Conservation (phyloP, 2,113 vertebrate species). For the Bolborhynchus lineola region DNA sequence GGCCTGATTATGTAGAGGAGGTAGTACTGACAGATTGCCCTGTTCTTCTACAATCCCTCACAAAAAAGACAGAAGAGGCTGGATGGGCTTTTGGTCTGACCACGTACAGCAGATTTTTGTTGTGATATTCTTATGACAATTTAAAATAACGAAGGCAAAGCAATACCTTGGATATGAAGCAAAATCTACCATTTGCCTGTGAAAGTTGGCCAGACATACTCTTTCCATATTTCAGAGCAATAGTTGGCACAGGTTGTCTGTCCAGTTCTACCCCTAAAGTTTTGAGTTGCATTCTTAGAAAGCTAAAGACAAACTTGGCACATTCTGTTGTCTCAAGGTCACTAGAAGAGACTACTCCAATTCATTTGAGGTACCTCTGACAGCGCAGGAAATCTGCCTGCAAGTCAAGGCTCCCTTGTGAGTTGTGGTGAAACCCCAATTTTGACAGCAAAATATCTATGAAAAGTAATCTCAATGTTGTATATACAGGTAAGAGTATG, state of each 20-base stretch:
- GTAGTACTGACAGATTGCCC: neutral
- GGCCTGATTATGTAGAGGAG: neutral
- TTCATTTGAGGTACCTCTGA: neutral
- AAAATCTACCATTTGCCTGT: neutral
- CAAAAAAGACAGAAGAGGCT: neutral
- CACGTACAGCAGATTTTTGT: neutral
- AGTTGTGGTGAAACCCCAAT: neutral
- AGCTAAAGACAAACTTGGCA: neutral
- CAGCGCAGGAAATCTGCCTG: neutral
- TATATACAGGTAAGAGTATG: neutral
- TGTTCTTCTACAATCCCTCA: neutral
- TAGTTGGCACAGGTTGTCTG: neutral
- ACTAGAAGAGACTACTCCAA: neutral
- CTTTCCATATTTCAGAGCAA: neutral
- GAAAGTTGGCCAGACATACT: neutral
- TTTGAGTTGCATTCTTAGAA: neutral
- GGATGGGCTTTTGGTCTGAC: neutral
- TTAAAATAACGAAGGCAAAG: neutral
- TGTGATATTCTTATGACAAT: neutral
- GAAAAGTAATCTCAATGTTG: neutral
- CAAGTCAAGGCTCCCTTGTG: neutral
- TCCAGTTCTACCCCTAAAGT: neutral
- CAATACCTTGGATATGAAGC: neutral
- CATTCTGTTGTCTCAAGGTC: neutral
- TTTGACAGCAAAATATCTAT: neutral